A percentile compares a stretch with the other conserved stretches of the same genome.
Conservation (phyloP, 2,797 vertebrate species). For the Tarsius wallacei region DNA sequence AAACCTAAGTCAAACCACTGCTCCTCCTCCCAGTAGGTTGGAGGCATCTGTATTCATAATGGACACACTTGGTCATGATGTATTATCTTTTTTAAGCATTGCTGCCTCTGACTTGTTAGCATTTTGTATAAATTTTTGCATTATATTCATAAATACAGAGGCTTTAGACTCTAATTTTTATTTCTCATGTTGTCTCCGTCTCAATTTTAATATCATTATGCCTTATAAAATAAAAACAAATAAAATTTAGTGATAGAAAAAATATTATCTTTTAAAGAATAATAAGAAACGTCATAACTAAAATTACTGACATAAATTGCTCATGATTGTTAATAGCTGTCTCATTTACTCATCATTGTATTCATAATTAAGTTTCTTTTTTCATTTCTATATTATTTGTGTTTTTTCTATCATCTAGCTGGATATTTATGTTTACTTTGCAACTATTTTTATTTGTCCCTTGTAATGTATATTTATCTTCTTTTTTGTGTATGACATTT, state of each 20-base stretch:
- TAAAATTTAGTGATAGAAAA: neutral
- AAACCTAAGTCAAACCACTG: neutral
- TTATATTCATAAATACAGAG: neutral
- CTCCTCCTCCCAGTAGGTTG: no score
- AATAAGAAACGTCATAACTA: neutral
- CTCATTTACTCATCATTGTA: neutral
- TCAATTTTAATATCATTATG: conserved; percentile 13
- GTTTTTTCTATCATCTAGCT: neutral
- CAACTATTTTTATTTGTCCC: neutral
- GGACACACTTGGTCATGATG: neutral
- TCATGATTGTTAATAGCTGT: neutral
- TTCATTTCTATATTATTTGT: neutral
- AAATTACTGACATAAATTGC: neutral
- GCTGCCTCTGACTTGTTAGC: neutral
- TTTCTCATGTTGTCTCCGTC: neutral
- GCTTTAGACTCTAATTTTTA: neutral
- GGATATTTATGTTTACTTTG: neutral
- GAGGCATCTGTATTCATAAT: no score
- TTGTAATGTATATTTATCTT: neutral
- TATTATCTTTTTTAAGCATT: neutral
- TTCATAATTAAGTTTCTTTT: neutral
- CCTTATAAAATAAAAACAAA: neutral
- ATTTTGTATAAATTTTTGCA: neutral
- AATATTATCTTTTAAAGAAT: neutral
- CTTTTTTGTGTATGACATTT: neutral